Evolutionary conservation across 1,140 invertebrate genomes (phyloP).

Genomic region (Aricia agestis): DNA sequence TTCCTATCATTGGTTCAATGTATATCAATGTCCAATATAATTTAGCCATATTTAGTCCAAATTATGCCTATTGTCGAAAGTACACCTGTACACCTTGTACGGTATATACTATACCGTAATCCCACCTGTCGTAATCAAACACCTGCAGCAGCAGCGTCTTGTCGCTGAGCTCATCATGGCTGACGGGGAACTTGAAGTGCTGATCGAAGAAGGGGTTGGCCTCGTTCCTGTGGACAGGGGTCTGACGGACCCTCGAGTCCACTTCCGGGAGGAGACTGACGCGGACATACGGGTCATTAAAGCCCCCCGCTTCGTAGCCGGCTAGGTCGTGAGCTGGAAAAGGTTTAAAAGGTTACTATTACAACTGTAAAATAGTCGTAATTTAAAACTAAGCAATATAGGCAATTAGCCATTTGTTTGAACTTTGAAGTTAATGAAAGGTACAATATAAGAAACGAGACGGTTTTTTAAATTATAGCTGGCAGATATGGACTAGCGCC

Average conservation of each 20-base stretch:
- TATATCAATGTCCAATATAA: too few species aligned
- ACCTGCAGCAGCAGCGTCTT: constrained; percentile 86
- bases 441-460: too few species aligned
- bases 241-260: constrained; percentile 88
- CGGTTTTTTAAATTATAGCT: too few species aligned
- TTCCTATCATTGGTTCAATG: too few species aligned
- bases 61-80: not conserved
- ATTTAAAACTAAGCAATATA: too few species aligned
- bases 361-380: too few species aligned
- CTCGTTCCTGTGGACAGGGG: constrained; percentile 85
- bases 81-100: not conserved
- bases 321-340: constrained; percentile 87
- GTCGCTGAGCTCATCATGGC: constrained; percentile 85
- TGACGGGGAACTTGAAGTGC: constrained; percentile 90
- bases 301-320: constrained; percentile 87
- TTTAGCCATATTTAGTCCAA: not conserved
- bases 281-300: constrained; percentile 91
- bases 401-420: too few species aligned
- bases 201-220: constrained; percentile 89
- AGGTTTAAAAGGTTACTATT: too few species aligned
- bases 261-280: constrained; percentile 86
- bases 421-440: too few species aligned
- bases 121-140: constrained; percentile 78
- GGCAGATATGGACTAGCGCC: too few species aligned
- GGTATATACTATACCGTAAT: too few species aligned